A percentile compares a stretch with the other conserved stretches of the same genome.
Conservation (phyloP, 2,113 vertebrate genomes). For the Misgurnus anguillicaudatus region DNA sequence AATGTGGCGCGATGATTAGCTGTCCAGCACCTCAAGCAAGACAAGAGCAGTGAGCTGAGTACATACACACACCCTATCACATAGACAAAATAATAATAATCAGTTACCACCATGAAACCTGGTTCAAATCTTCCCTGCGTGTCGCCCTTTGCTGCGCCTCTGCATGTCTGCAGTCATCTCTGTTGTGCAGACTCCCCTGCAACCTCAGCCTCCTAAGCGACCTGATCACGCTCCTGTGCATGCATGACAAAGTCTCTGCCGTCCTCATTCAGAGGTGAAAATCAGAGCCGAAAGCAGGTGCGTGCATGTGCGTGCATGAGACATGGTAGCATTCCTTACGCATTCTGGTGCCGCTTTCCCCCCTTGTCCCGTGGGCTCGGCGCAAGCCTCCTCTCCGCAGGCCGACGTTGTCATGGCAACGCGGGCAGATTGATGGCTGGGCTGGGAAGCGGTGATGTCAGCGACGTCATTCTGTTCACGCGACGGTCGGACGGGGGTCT, state of each 20-base stretch:
- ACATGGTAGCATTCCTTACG: conserved; percentile 69
- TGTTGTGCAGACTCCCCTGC: conserved; percentile 65
- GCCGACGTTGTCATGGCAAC: conserved; percentile 82
- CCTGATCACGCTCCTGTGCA: conserved; percentile 42
- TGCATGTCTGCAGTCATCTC: conserved; percentile 54
- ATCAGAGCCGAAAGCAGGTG: neutral
- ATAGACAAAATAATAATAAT: conserved; percentile 54
- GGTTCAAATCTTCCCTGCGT: conserved; percentile 58
- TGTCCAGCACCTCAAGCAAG: conserved; percentile 43
- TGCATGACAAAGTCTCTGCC: conserved; percentile 32
- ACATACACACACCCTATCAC: conserved; percentile 47
- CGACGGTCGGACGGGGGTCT: conserved; percentile 75
- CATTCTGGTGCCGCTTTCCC: conserved; percentile 72
- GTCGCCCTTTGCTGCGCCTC: conserved; percentile 53
- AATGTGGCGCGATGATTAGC: conserved; percentile 38
- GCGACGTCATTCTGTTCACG: conserved; percentile 74
- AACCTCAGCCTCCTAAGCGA: conserved; percentile 59
- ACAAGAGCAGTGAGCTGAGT: conserved; percentile 13
- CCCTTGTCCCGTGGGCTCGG: conserved; percentile 66
- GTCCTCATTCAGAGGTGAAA: conserved; percentile 15
- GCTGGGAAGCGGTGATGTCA: conserved; percentile 71
- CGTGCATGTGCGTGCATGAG: conserved; percentile 2
- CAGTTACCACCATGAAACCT: conserved; percentile 52
- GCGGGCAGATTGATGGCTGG: conserved; percentile 72
- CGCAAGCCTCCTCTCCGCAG: conserved; percentile 73